These are phyloP conservation scores for Mastomys natalensis DNA, from an alignment of 2,113 vertebrate genomes.

Conservation along the genomic window DNA sequence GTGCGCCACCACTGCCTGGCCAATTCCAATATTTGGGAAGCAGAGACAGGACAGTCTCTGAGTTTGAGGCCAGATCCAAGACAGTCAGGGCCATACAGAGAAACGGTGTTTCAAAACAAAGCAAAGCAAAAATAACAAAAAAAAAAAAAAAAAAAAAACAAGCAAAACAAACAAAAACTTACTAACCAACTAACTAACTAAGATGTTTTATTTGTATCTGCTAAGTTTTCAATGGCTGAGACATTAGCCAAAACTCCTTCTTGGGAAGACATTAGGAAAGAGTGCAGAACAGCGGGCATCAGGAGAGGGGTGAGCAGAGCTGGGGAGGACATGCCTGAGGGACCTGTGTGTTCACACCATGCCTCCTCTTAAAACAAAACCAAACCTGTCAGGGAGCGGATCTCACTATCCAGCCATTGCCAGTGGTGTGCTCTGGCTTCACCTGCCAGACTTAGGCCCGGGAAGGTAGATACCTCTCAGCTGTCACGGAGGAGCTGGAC, in stretches of 20 bases:
- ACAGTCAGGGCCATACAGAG: background rate
- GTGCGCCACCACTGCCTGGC: too few species aligned
- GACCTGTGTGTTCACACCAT: background rate
- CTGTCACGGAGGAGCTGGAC: background rate
- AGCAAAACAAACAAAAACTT: too few species aligned
- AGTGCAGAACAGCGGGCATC: too few species aligned
- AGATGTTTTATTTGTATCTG: background rate
- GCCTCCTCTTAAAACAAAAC: background rate
- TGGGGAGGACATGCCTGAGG: background rate
- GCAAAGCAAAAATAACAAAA: too few species aligned
- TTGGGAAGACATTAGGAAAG: background rate
- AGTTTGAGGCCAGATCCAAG: background rate
- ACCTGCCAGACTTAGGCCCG: too few species aligned
- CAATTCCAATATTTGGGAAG: background rate
- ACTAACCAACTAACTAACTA: background rate
- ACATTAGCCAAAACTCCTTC: background rate
- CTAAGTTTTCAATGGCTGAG: background rate
- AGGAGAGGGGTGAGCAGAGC: background rate
- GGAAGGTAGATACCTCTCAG: too few species aligned
- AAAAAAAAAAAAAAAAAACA: too few species aligned
- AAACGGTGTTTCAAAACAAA: background rate
- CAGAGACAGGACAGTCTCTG: background rate
- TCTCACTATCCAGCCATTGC: background rate
- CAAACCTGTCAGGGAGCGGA: background rate
- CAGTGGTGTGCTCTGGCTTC: rapidly evolving